Percentiles rank a stretch among this genome's conserved stretches.
Conservation (phyloP, 64 coral and sea anemone genomes). For the Astreopora myriophthalma region DNA sequence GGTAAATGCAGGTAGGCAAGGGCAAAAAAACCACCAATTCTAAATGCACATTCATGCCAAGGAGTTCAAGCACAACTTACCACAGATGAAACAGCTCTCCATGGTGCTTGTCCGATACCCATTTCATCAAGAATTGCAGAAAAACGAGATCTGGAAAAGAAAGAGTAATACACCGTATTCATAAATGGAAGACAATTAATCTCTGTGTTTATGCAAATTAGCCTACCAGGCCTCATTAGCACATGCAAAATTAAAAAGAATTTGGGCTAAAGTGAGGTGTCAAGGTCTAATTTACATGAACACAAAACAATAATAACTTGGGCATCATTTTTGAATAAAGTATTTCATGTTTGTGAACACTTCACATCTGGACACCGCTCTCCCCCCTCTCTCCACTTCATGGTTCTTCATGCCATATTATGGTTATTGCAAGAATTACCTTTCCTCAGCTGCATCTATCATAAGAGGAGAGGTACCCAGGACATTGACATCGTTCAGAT, state of each 20-base stretch:
- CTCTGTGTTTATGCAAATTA: too few species aligned
- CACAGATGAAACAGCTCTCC: conserved; percentile 90
- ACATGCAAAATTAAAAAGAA: too few species aligned
- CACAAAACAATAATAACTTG: too few species aligned
- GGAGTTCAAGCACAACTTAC: conserved; percentile 46
- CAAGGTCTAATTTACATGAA: too few species aligned
- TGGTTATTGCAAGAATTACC: conserved; percentile 14
- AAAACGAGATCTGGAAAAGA: conserved; percentile 79
- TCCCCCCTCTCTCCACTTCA: background rate
- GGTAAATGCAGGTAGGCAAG: too few species aligned
- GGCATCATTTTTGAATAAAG: too few species aligned
- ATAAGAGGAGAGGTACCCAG: conserved; percentile 91
- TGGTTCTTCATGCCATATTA: background rate
- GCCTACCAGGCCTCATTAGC: too few species aligned
- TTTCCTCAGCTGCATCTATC: conserved; percentile 99
- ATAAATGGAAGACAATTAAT: background rate
- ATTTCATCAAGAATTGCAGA: conserved; percentile 97
- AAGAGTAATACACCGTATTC: background rate
- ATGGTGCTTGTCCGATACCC: conserved; percentile 88
- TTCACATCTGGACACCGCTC: too few species aligned
- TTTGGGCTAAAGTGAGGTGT: too few species aligned
- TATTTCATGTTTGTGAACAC: too few species aligned
- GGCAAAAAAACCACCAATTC: too few species aligned
- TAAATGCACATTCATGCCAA: too few species aligned
- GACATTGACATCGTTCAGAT: conserved; percentile 87